Percentiles rank a stretch among this genome's conserved stretches.
Evolutionary conservation across 1,140 invertebrate species (phyloP).

Genomic region (Drosophila pandora): DNA sequence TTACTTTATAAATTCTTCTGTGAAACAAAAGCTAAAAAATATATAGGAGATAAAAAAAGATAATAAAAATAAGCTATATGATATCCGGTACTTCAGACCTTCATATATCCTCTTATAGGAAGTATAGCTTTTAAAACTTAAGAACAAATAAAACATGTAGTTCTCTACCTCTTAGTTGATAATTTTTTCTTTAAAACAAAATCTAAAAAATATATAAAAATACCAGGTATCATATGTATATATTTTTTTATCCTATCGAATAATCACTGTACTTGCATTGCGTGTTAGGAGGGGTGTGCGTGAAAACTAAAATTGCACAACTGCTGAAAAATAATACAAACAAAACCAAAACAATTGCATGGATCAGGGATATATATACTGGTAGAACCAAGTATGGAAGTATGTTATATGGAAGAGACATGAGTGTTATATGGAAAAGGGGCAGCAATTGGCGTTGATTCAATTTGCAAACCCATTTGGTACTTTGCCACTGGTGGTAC

Average conservation of each 20-base stretch:
- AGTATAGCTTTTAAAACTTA: too few species aligned
- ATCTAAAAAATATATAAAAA: background rate
- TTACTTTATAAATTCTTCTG: too few species aligned
- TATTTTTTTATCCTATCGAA: background rate
- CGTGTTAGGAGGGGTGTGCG: conserved; percentile 28
- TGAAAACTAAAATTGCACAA: conserved; percentile 9
- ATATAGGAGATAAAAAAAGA: background rate
- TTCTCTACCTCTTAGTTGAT: too few species aligned
- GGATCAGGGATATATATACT: background rate
- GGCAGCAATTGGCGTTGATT: conserved; percentile 73
- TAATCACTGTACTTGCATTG: conserved; percentile 13
- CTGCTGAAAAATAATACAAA: conserved; percentile 18
- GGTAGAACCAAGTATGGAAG: background rate
- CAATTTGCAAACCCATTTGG: conserved; percentile 64
- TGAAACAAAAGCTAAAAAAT: too few species aligned
- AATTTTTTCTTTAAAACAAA: too few species aligned
- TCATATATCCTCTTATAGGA: too few species aligned
- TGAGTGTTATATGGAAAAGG: conserved; percentile 18
- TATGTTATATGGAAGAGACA: conserved; percentile 12
- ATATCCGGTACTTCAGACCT: too few species aligned
- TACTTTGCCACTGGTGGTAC: conserved; percentile 10
- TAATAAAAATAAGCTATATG: too few species aligned
- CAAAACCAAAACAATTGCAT: conserved; percentile 19
- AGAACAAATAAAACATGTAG: too few species aligned
- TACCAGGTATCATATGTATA: background rate